A percentile compares a stretch with the other conserved stretches of the same genome.
These are phyloP conservation scores for Ennomos fuscantarius DNA, from an alignment of 2,888 invertebrate species.

Conservation along the genomic window DNA sequence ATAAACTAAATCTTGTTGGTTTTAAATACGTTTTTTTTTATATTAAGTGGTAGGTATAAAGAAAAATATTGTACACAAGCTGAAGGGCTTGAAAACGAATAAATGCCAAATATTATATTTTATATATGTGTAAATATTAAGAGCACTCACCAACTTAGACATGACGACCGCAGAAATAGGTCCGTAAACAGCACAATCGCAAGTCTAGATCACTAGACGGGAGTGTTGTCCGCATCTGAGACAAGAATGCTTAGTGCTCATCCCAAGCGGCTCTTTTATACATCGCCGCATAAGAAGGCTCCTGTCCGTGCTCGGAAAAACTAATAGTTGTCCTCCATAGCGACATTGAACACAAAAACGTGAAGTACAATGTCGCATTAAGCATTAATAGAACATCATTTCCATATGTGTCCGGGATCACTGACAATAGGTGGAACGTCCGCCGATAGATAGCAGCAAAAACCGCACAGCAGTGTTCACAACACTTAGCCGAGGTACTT, in stretches of 20 bases:
- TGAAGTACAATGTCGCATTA: conserved; percentile 79
- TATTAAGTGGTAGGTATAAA: too few relatives aligned
- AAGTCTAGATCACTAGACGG: conserved; percentile 69
- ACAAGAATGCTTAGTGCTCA: conserved; percentile 40
- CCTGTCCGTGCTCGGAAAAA: conserved; percentile 76
- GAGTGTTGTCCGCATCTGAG: conserved; percentile 57
- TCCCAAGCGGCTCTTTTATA: conserved; percentile 59
- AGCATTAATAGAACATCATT: conserved; percentile 67
- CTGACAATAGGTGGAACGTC: conserved; percentile 48
- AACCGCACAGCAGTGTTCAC: conserved; percentile 32
- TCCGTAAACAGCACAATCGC: conserved; percentile 50
- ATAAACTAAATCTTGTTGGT: too few relatives aligned
- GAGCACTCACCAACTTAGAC: conserved; percentile 71
- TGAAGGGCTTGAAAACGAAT: too few relatives aligned
- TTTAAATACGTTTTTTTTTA: too few relatives aligned
- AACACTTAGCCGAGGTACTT: conserved; percentile 16
- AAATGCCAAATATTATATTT: too few relatives aligned
- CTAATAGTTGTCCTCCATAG: conserved; percentile 64
- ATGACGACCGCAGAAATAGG: conserved; percentile 49
- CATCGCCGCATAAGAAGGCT: conserved; percentile 50
- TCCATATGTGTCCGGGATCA: conserved; percentile 76
- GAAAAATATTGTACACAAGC: too few relatives aligned
- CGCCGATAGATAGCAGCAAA: conserved; percentile 56
- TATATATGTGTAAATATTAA: conserved; percentile 6
- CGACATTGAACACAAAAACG: conserved; percentile 36